These are phyloP conservation scores for Conops quadrifasciatus DNA, from an alignment of 2,888 invertebrate species.

Conservation along the genomic window DNA sequence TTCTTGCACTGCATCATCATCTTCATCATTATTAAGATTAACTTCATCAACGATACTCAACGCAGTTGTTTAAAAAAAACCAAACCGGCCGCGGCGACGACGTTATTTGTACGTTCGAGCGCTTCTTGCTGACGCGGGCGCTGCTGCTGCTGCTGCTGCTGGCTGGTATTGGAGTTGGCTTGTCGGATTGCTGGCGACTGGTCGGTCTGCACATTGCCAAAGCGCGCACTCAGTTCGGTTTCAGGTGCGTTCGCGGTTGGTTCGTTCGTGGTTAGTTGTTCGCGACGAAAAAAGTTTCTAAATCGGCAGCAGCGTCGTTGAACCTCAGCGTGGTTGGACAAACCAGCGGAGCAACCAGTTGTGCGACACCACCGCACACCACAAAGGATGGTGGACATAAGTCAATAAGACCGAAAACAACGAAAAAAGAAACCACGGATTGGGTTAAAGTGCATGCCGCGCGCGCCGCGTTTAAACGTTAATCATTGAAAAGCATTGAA, in stretches of 20 bases:
- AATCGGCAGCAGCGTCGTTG: neutral
- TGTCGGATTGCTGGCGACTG: constrained; percentile 22
- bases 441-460: neutral
- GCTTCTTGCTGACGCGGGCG: neutral
- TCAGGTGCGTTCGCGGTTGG: constrained; percentile 56
- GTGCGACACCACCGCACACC: neutral
- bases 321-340: constrained; percentile 1
- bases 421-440: neutral
- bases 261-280: constrained; percentile 41
- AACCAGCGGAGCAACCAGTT: constrained; percentile 31
- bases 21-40: too few species aligned
- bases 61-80: neutral
- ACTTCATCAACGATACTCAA: too few species aligned
- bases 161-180: too few species aligned
- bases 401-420: neutral
- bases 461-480: neutral
- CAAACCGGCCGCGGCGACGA: neutral
- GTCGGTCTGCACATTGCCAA: constrained; percentile 37
- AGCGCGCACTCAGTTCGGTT: constrained; percentile 51
- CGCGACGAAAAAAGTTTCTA: neutral
- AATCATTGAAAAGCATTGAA: neutral
- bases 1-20: constrained; percentile 9
- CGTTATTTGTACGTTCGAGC: neutral
- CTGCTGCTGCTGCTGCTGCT: constrained; percentile 1
- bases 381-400: constrained; percentile 4